phyloP scores from a whole-genome alignment of 2,113 vertebrate species.

The Empidonax alnorum region DNA sequence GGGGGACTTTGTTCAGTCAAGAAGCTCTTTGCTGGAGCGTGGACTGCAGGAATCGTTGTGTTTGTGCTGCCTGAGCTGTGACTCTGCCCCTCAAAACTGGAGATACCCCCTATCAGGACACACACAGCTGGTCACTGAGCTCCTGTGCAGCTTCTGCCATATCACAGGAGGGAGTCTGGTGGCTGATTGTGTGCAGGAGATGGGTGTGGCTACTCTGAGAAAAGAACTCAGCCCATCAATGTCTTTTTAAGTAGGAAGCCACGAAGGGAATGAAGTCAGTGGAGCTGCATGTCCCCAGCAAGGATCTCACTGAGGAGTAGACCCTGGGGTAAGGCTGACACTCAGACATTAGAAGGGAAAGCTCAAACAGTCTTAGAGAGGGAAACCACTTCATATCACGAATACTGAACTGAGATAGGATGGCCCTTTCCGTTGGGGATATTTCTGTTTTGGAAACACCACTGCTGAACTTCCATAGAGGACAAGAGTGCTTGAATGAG shows the following conservation, averaged over 20 bases:
- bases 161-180: neutral
- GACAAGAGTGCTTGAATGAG: neutral
- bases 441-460: neutral
- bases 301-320: neutral
- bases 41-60: neutral
- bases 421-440: neutral
- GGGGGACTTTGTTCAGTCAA: neutral
- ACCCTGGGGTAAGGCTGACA: neutral
- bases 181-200: neutral
- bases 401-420: neutral
- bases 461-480: neutral
- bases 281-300: neutral
- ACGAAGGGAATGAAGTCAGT: neutral
- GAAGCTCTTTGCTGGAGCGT: neutral
- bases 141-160: neutral
- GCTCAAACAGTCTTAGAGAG: neutral
- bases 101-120: neutral
- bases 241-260: neutral
- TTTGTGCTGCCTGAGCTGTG: neutral
- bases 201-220: neutral
- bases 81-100: neutral
- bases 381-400: neutral
- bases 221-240: neutral
- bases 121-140: neutral
- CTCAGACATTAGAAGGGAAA: neutral